Percentiles rank a stretch among this genome's conserved stretches.
Conservation (phyloP, 2,888 invertebrate species). For the Ashinkailepas kermadecensis region DNA sequence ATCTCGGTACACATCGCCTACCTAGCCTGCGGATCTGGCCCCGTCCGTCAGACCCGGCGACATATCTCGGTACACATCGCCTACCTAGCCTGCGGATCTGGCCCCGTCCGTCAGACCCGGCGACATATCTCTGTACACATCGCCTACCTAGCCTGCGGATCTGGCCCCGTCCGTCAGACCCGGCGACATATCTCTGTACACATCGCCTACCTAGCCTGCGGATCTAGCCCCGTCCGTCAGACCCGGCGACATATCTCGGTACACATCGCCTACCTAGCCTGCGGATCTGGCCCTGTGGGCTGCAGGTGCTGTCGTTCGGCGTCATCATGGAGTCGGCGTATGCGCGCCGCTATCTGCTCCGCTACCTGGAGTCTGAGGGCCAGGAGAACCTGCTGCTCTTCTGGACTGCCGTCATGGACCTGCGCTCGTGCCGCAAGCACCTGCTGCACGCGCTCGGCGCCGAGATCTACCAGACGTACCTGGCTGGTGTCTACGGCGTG, state of each 20-base stretch:
- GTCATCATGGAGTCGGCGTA: conserved; percentile 67
- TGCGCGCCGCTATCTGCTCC: conserved; percentile 70
- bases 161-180: too few relatives aligned
- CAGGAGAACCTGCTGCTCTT: conserved; percentile 77
- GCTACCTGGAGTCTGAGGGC: conserved; percentile 72
- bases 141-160: background rate
- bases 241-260: too few relatives aligned
- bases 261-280: too few relatives aligned
- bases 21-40: background rate
- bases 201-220: background rate
- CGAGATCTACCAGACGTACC: conserved; percentile 85
- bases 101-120: too few relatives aligned
- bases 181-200: too few relatives aligned
- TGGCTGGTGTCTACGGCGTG: conserved; percentile 39
- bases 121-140: too few relatives aligned
- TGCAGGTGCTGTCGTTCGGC: conserved; percentile 59
- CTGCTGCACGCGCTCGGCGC: conserved; percentile 78
- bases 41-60: too few relatives aligned
- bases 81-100: background rate
- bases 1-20: too few relatives aligned
- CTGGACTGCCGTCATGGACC: conserved; percentile 77
- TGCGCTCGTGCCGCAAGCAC: conserved; percentile 64
- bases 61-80: too few relatives aligned
- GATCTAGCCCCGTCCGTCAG: too few relatives aligned
- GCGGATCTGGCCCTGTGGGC: background rate